These are phyloP conservation scores for Hydrotaea cyrtoneurina DNA, from an alignment of 2,888 invertebrate species.

Conservation along the genomic window DNA sequence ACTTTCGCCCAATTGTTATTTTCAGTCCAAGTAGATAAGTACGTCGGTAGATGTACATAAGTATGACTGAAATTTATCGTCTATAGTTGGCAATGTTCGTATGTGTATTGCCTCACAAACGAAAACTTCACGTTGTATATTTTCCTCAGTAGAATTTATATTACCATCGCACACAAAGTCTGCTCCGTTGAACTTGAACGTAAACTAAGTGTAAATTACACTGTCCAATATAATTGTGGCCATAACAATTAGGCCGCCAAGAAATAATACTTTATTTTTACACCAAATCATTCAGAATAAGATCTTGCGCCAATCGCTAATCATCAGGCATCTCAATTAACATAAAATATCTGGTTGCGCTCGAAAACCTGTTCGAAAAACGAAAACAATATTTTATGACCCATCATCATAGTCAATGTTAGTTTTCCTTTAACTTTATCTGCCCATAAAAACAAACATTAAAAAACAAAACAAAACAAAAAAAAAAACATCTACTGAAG, in stretches of 20 bases:
- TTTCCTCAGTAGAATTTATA: neutral
- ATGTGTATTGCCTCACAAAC: no score
- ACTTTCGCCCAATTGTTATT: no score
- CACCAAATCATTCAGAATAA: neutral
- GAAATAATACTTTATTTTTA: constrained; percentile 18
- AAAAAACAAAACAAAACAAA: no score
- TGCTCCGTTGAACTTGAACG: neutral
- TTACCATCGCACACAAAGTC: neutral
- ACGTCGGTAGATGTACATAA: no score
- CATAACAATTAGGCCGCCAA: constrained; percentile 27
- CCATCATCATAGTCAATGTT: constrained; percentile 29
- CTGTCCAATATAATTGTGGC: constrained; percentile 12
- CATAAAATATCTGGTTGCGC: constrained; percentile 14
- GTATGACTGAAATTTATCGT: no score
- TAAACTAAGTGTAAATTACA: constrained; percentile 14
- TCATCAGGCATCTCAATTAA: constrained; percentile 27
- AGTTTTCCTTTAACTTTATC: constrained; percentile 32
- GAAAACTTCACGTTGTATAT: neutral
- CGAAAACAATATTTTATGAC: constrained; percentile 21
- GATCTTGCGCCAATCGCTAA: neutral
- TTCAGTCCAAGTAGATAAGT: no score
- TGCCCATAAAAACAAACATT: constrained; percentile 3
- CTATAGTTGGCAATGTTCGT: no score
- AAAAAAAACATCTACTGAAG: neutral
- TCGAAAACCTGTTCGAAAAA: constrained; percentile 1